A percentile compares a stretch with the other conserved stretches of the same genome.
Conservation (phyloP, 2,113 vertebrate genomes). For the Lota lota region DNA sequence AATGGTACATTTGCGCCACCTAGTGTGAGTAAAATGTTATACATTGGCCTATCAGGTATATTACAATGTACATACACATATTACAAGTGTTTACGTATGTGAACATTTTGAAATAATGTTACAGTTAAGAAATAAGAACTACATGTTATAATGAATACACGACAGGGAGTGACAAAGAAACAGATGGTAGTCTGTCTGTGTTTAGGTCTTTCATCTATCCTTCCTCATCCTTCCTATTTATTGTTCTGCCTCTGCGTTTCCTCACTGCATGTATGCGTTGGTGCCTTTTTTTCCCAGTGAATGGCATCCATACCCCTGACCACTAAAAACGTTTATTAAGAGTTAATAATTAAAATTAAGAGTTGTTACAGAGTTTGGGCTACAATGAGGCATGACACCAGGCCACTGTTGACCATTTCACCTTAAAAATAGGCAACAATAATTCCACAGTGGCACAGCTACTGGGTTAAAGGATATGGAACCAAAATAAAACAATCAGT, state of each 20-base stretch:
- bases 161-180: too few relatives aligned
- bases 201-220: too few relatives aligned
- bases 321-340: not conserved
- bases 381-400: constrained; percentile 17
- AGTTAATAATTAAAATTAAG: constrained; percentile 14
- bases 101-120: too few relatives aligned
- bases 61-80: too few relatives aligned
- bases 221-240: too few relatives aligned
- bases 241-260: too few relatives aligned
- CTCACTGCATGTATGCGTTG: too few relatives aligned
- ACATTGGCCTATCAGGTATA: too few relatives aligned
- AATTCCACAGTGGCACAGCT: constrained; percentile 56
- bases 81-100: too few relatives aligned
- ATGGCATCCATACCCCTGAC: not conserved
- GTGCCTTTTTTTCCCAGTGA: not conserved
- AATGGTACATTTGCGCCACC: constrained; percentile 16
- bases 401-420: constrained; percentile 46
- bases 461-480: constrained; percentile 66
- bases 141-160: too few relatives aligned
- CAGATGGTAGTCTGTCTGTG: too few relatives aligned
- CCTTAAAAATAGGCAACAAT: constrained; percentile 56
- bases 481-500: constrained; percentile 59
- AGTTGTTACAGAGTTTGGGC: constrained; percentile 11
- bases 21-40: constrained; percentile 18
- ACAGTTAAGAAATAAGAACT: too few relatives aligned